phyloP scores from a whole-genome alignment of 2,888 invertebrate genomes.

The Synergus gifuensis region DNA sequence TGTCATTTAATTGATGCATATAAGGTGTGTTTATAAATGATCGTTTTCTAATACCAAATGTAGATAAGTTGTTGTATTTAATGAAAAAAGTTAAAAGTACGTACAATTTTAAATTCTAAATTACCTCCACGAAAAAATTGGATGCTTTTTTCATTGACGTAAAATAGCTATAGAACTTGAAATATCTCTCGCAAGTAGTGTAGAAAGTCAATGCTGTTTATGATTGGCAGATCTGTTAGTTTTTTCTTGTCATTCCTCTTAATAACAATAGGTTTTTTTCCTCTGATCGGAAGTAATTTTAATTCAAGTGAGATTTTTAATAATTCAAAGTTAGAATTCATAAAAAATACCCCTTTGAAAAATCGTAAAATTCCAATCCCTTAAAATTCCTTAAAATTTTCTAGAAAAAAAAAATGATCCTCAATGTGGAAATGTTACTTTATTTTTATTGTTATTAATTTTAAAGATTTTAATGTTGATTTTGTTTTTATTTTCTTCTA shows the following conservation, averaged over 20 bases:
- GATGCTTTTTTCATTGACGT: background rate
- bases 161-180: conserved; percentile 1
- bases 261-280: conserved; percentile 21
- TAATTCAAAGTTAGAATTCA: background rate
- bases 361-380: too few relatives aligned
- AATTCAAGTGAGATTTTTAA: conserved; percentile 11
- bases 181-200: conserved; percentile 9
- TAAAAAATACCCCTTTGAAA: too few relatives aligned
- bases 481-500: conserved; percentile 76
- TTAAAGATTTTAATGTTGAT: background rate
- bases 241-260: conserved; percentile 33
- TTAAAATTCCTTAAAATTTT: too few relatives aligned
- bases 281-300: conserved; percentile 2
- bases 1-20: too few relatives aligned
- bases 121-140: too few relatives aligned
- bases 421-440: too few relatives aligned
- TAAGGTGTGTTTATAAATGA: too few relatives aligned
- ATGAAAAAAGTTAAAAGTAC: too few relatives aligned
- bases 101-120: too few relatives aligned
- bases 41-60: too few relatives aligned
- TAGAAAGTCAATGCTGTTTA: conserved; percentile 31
- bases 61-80: too few relatives aligned
- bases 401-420: too few relatives aligned
- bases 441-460: background rate
- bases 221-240: conserved; percentile 22